Conservation (phyloP, 2,797 vertebrate species). For the Eulemur coronatus region DNA sequence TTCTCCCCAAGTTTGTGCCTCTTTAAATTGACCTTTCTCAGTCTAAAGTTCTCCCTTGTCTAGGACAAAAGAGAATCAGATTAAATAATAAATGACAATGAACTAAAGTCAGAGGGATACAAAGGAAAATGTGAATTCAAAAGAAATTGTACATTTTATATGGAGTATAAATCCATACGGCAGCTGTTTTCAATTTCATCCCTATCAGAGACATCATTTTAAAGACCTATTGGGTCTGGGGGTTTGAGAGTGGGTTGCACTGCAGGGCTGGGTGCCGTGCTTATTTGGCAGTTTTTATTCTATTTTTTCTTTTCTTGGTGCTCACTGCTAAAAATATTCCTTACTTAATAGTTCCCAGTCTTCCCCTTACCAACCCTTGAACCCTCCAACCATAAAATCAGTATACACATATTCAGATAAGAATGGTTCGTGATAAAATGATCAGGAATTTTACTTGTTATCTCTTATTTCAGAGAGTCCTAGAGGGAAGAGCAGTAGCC, state of each 20-base stretch:
- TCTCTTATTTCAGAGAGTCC: background rate
- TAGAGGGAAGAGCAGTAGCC: background rate
- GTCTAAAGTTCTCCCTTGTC: background rate
- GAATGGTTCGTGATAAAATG: background rate
- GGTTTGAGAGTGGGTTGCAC: no score
- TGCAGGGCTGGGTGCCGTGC: background rate
- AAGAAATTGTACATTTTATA: background rate
- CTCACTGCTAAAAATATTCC: background rate
- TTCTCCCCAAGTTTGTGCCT: background rate
- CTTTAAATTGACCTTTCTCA: background rate
- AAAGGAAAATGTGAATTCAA: background rate
- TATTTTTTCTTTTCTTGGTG: background rate
- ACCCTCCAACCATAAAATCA: background rate
- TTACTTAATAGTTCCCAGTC: background rate
- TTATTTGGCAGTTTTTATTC: background rate
- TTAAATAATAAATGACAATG: background rate
- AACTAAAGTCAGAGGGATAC: background rate
- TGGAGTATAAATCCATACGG: background rate
- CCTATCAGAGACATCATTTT: background rate
- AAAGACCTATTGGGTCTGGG: background rate
- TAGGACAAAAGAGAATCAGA: background rate
- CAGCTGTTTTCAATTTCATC: background rate
- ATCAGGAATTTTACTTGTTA: background rate
- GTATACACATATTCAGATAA: background rate
- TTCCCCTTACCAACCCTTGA: background rate